phyloP scores from a whole-genome alignment of 2,888 invertebrate species.

The Trachelus troglodyta region DNA sequence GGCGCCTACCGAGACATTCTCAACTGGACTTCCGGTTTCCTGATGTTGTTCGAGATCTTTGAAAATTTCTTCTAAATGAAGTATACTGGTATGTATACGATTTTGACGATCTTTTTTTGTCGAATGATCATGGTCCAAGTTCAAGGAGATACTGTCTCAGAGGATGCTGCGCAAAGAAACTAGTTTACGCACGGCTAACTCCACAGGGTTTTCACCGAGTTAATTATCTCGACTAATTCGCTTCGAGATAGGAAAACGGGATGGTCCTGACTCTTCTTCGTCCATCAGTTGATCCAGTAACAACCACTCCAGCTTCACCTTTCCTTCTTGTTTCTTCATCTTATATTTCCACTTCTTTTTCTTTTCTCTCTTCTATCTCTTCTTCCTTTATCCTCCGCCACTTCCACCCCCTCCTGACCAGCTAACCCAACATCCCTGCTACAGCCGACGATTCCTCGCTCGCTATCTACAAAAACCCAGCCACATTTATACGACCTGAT shows the following conservation, averaged over 20 bases:
- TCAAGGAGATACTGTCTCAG: too few relatives aligned
- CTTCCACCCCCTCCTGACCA: conserved; percentile 3
- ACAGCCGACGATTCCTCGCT: background rate
- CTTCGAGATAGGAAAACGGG: conserved; percentile 40
- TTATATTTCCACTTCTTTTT: conserved; percentile 8
- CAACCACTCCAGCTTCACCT: too few relatives aligned
- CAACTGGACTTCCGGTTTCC: too few relatives aligned
- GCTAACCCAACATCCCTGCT: background rate
- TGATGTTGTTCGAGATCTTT: too few relatives aligned
- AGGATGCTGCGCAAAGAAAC: conserved; percentile 31
- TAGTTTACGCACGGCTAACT: conserved; percentile 36
- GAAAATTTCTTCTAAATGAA: too few relatives aligned
- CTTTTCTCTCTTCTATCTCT: background rate
- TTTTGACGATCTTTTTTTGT: too few relatives aligned
- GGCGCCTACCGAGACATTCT: too few relatives aligned
- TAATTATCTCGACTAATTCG: conserved; percentile 50
- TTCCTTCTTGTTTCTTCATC: background rate
- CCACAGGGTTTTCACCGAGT: conserved; percentile 27
- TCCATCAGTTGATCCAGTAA: background rate
- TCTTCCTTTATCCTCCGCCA: conserved; percentile 19
- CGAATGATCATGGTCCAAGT: too few relatives aligned
- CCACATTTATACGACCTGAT: conserved; percentile 54
- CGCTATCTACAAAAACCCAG: conserved; percentile 47
- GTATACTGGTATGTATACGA: too few relatives aligned
- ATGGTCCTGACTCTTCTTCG: conserved; percentile 20